A percentile compares a stretch with the other conserved stretches of the same genome.
These are phyloP conservation scores for Loris lydekkerianus DNA, from an alignment of 2,797 vertebrate species.

Conservation along the genomic window DNA sequence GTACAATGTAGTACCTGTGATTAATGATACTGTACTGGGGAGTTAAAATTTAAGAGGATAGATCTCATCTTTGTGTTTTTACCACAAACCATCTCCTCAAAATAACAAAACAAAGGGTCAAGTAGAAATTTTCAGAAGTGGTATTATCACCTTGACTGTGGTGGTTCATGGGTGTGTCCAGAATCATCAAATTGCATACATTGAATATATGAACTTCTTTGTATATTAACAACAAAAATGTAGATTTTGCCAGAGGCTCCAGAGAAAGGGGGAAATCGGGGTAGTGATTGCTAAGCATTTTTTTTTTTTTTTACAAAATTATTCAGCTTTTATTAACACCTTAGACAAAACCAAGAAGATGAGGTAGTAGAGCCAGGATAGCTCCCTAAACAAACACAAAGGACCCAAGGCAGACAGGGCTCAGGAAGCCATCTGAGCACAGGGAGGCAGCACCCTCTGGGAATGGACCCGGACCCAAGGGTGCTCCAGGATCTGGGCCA, in stretches of 20 bases:
- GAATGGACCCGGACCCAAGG: conserved; percentile 93
- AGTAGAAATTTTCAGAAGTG: not conserved
- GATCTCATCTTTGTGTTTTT: not conserved
- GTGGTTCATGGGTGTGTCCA: not conserved
- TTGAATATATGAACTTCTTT: not conserved
- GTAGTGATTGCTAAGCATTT: not conserved
- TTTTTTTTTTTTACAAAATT: not conserved
- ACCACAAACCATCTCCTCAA: not conserved
- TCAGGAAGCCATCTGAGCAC: conserved; percentile 70
- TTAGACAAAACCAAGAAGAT: not conserved
- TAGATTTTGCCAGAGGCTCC: not conserved
- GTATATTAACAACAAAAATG: not conserved
- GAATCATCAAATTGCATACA: not conserved
- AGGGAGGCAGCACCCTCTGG: conserved; percentile 91
- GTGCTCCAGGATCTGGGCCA: conserved; percentile 90
- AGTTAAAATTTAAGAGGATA: not conserved
- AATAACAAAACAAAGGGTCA: not conserved
- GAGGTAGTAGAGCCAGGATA: not conserved
- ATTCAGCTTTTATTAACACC: conserved; percentile 65
- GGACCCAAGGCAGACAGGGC: not conserved
- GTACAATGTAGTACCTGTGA: not conserved
- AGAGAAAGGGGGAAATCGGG: not conserved
- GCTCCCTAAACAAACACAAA: not conserved
- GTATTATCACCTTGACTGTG: not conserved
- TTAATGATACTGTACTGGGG: not conserved